Evolutionary conservation across 2,113 vertebrate genomes (phyloP).

Genomic region (Madoqua kirkii): DNA sequence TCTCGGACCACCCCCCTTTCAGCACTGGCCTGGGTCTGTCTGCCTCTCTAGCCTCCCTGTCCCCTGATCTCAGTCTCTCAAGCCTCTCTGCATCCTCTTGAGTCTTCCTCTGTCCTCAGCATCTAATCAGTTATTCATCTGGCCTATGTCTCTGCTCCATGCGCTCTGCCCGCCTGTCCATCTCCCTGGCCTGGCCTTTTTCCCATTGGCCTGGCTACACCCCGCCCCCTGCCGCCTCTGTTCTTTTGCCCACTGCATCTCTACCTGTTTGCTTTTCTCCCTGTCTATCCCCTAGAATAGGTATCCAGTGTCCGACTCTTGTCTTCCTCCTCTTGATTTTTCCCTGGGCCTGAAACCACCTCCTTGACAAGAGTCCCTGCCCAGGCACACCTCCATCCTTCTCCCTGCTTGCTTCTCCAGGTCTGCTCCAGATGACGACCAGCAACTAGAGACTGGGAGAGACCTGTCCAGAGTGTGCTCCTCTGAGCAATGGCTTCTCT

Average conservation of each 20-base stretch:
- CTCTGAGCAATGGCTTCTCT: neutral
- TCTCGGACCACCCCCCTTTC: neutral
- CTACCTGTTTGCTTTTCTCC: neutral
- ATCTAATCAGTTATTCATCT: neutral
- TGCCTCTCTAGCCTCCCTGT: neutral
- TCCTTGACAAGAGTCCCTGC: neutral
- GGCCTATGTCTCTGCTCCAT: neutral
- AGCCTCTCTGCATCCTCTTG: neutral
- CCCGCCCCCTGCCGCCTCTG: fast-evolving
- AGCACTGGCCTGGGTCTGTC: fast-evolving
- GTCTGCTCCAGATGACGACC: neutral
- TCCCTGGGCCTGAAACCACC: neutral
- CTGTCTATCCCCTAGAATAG: neutral
- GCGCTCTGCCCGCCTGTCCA: neutral
- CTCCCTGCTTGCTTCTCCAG: neutral
- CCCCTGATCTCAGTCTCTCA: neutral
- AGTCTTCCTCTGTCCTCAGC: neutral
- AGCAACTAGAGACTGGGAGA: neutral
- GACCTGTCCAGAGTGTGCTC: neutral
- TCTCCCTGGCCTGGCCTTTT: neutral
- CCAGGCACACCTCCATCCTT: neutral
- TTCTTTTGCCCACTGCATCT: neutral
- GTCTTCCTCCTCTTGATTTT: neutral
- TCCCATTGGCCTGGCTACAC: neutral
- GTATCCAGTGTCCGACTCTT: neutral